A percentile compares a stretch with the other conserved stretches of the same genome.
These are phyloP conservation scores for Pagetopsis macropterus DNA, from an alignment of 2,797 vertebrate genomes.

Conservation along the genomic window DNA sequence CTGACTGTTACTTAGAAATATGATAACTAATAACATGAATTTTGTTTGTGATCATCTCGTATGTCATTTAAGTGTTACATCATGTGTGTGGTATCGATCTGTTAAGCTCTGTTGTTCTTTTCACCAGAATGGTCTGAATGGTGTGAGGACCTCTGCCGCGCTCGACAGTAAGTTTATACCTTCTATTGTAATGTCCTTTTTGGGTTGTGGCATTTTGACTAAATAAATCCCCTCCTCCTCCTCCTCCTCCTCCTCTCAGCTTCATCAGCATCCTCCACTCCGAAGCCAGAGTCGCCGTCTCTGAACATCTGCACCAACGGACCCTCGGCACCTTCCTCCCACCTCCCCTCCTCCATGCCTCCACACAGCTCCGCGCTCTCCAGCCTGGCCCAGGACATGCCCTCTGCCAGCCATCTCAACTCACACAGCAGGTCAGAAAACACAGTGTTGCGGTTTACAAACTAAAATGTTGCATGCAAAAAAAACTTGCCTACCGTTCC, in stretches of 20 bases:
- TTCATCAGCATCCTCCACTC: slow-evolving; percentile 85
- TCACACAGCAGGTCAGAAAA: slow-evolving; percentile 89
- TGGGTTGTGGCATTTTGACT: background rate
- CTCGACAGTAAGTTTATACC: slow-evolving; percentile 89
- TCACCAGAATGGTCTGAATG: slow-evolving; percentile 90
- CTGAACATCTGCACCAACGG: slow-evolving; percentile 84
- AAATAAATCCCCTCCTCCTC: background rate
- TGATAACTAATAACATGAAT: background rate
- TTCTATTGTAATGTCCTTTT: background rate
- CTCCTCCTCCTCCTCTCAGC: slow-evolving; percentile 69
- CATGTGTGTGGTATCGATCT: slow-evolving; percentile 7
- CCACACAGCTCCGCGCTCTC: slow-evolving; percentile 85
- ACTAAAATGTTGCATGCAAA: background rate
- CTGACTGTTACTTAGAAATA: background rate
- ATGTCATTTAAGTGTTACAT: background rate
- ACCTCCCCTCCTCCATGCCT: slow-evolving; percentile 83
- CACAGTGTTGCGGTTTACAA: background rate
- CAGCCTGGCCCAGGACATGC: slow-evolving; percentile 87
- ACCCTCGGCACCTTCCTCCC: slow-evolving; percentile 80
- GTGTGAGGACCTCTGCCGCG: slow-evolving; percentile 87
- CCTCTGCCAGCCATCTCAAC: slow-evolving; percentile 86
- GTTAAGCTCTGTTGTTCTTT: slow-evolving; percentile 44
- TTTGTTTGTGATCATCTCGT: background rate
- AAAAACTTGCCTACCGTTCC: too few species aligned
- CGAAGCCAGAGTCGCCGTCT: slow-evolving; percentile 89